A percentile compares a stretch with the other conserved stretches of the same genome.
These are phyloP conservation scores for Drosophila pectinifera DNA, from an alignment of 1,140 invertebrate genomes.

Conservation along the genomic window DNA sequence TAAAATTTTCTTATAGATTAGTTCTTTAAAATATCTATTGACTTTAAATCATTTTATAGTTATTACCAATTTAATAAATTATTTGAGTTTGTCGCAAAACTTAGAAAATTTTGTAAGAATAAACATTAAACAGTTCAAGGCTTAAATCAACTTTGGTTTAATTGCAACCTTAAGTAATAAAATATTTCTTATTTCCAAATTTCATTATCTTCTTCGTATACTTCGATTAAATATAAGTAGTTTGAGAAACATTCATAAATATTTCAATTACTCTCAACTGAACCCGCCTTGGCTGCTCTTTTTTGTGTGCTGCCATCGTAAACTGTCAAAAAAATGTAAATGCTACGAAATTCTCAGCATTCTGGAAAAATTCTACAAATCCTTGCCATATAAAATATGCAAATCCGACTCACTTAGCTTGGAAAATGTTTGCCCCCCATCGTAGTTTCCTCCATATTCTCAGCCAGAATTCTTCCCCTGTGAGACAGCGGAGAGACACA, in stretches of 20 bases:
- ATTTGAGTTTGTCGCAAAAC: no score
- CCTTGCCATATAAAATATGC: conserved; percentile 46
- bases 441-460: conserved; percentile 10
- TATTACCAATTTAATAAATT: no score
- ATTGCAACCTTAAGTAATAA: no score
- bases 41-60: no score
- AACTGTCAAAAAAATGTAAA: conserved; percentile 44
- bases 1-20: no score
- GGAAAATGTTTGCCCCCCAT: conserved; percentile 20
- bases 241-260: conserved; percentile 12
- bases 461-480: conserved; percentile 35
- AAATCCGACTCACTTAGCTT: conserved; percentile 45
- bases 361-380: conserved; percentile 43
- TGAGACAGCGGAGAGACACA: conserved; percentile 31
- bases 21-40: no score
- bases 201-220: no score
- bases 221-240: neutral
- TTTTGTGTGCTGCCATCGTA: conserved; percentile 13
- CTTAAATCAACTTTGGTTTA: neutral
- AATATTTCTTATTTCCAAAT: neutral
- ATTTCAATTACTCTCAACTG: conserved; percentile 32
- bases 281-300: neutral
- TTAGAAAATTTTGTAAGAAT: no score
- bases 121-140: no score
- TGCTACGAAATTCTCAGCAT: conserved; percentile 38